Evolutionary conservation across 2,797 vertebrate genomes (phyloP).

Genomic region (Paguma larvata): DNA sequence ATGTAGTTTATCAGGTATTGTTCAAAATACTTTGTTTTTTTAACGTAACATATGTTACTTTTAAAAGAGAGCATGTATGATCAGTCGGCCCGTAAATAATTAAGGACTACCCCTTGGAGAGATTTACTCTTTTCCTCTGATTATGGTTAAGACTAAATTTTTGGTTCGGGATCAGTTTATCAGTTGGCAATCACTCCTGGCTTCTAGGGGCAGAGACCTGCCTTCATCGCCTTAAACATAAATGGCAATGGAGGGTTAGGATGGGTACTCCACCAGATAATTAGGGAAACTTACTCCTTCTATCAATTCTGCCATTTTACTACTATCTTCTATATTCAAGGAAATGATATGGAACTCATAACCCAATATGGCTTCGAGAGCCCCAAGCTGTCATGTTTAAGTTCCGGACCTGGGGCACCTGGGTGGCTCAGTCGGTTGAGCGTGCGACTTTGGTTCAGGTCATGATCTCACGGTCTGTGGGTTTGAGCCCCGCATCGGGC

Average conservation of each 20-base stretch:
- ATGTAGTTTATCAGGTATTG: neutral
- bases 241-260: neutral
- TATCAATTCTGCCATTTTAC: neutral
- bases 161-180: neutral
- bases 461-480: no score
- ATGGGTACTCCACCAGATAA: fast-evolving
- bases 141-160: neutral
- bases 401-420: neutral
- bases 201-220: neutral
- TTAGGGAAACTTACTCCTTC: neutral
- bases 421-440: no score
- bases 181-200: neutral
- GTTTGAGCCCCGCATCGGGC: no score
- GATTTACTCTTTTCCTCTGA: neutral
- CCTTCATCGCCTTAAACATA: neutral
- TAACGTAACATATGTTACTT: neutral
- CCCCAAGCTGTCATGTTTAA: no score
- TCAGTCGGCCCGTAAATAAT: neutral
- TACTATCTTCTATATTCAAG: neutral
- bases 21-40: neutral
- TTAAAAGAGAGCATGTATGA: neutral
- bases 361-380: neutral
- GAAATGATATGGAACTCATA: neutral
- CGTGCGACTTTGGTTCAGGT: no score
- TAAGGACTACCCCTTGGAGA: neutral